Evolutionary conservation across 2,888 invertebrate species (phyloP), one percentile per base, ranked within the genome.

Genomic region (Andrena minutula): DNA sequence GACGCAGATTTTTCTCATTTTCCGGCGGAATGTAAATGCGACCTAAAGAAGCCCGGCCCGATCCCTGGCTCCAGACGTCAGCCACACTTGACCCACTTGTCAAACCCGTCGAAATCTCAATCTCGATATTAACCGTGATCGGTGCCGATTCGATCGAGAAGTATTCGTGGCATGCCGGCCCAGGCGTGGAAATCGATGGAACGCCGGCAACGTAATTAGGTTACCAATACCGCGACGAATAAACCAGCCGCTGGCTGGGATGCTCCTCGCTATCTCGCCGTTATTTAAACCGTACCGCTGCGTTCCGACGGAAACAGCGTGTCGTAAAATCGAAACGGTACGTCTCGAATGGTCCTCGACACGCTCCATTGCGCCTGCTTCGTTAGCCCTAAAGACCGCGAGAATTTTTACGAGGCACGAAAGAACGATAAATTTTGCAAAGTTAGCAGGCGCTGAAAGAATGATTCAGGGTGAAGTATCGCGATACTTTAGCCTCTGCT

Each of bases 21-120:
- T 30, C 51, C 51, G 10, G 26, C 1, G 68, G 26, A 41, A 76
- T 71, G 73, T 68, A 72, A 82, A 82, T 32, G 47, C 71, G 63
- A 30, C 60, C 58, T 1, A 60, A 65, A 72, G 72, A 61, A 53
- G n/a, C 16, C 23, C 20, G 56, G 60, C 35, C 23, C 64, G 7
- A 16, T 69, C 68, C 26, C 64, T 49, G 47, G 47, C 61, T 35
- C 61, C 60, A 79, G 51, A 60, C 74, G 76, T 68, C 75, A 66
- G 83, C 71, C 75, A 86, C 84, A 89, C 89, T 88, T 88, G 90
- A 90, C 90, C 90, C 86, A 88, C 81, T 86, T 89, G 84, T 86
- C 84, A 53, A 75, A 16, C 28, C 63, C 47, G 73, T 79, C 82
- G 80, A 84, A 83, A 86, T 85, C 85, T 82, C 81, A 87, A 85